Base-by-base conservation (phyloP, 2,888 invertebrate species). In the Perdita meconis region DNA sequence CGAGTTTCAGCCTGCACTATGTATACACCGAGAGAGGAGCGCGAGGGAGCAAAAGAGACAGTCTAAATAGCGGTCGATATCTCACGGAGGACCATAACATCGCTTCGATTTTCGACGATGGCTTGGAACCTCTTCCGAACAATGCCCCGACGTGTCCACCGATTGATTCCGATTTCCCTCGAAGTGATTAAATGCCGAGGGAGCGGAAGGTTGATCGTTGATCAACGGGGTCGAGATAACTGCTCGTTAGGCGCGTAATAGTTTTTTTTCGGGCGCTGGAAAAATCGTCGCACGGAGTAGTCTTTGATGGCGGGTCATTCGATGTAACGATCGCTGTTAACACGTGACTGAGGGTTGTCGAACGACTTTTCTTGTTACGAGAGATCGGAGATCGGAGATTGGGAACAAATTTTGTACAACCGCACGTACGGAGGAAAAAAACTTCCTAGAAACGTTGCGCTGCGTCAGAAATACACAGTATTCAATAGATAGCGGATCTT, bases 51-150 rank as follows among this genome's bases (percentile, higher is more conserved):
- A 69, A 71, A 77, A 71, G 79, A 76, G 59, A 75, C 53, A 68
- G 80, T 79, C 82, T 80, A 83, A 89, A 87, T 79, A 79, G 70
- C 88, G 90, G 86, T 90, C 91, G 90, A 90, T 91, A 90, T 90
- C 88, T 87, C 84, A 81, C 83, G 79, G 81, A 80, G 86, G 85
- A 83, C 84, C 85, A 80, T n/a, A n/a, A 75, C 83, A 74, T 81
- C 85, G 86, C 83, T 61, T 71, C 75, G 86, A 44, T 79, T 84
- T 85, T 83, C 76, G 80, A 82, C 84, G 86, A 87, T 81, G 86
- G 88, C 81, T 87, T 77, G 66, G 81, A 89, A 83, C 86, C 78
- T 55, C 75, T 72, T 78, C 67, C 80, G 82, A 86, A 42, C 64
- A 42, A 64, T 10, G 26, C 16, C 26, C n/a, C 38, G 16, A 34